Conservation (phyloP, 2,888 invertebrate species). For the Drosophila ustulata region DNA sequence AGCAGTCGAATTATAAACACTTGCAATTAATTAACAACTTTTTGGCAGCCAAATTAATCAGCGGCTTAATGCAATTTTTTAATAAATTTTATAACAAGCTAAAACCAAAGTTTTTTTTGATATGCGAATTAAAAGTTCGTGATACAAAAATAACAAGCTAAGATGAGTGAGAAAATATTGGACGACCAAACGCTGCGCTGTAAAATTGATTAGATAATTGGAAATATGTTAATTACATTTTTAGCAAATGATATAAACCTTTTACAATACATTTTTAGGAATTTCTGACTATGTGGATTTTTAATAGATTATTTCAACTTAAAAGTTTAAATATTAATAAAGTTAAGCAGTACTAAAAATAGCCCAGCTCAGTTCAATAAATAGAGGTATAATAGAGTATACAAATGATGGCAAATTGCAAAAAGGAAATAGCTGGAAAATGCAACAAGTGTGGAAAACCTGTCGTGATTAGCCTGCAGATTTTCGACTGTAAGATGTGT, state of each 20-base stretch:
- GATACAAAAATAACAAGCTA: constrained; percentile 56
- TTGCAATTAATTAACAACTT: constrained; percentile 22
- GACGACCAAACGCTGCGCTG: neutral
- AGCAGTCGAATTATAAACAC: constrained; percentile 12
- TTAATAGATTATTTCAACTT: no score
- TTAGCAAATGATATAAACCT: no score
- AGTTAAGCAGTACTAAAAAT: neutral
- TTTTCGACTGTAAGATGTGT: constrained; percentile 41
- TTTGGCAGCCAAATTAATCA: constrained; percentile 29
- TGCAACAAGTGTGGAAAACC: constrained; percentile 51
- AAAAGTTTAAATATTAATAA: neutral
- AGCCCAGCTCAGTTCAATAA: neutral
- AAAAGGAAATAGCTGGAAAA: constrained; percentile 30
- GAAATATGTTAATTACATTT: no score
- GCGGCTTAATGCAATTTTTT: constrained; percentile 17
- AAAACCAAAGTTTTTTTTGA: constrained; percentile 15
- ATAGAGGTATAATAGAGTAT: constrained; percentile 15
- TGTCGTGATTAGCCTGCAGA: constrained; percentile 50
- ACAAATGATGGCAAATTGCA: constrained; percentile 2
- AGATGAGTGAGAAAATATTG: neutral
- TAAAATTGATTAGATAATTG: neutral
- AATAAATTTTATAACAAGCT: neutral
- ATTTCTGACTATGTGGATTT: no score
- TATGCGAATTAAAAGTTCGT: constrained; percentile 40
- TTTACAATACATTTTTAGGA: no score